Base-by-base conservation (phyloP, 2,888 invertebrate species). In the Hirtodrosophila histrioides region DNA sequence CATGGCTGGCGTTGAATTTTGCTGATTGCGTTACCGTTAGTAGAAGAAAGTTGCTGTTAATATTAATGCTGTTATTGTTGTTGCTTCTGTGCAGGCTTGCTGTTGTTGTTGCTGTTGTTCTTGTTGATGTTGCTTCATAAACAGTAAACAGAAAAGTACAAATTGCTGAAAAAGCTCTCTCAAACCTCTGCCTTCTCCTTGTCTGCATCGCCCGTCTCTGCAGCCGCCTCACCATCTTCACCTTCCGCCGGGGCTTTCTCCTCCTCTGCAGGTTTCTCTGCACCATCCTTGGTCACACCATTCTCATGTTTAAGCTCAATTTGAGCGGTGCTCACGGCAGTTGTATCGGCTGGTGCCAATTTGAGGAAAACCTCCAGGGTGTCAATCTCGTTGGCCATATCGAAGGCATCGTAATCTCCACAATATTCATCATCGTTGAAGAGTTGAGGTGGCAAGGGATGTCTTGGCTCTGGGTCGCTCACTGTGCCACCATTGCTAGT, bases 341-440 rank as follows among this genome's bases (percentile, higher is more conserved):
- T 91, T 10, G 90, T 89, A 55, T 93, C 92, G 50, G 94, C 94
- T 1, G 93, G 93, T 78, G 94, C 94, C 78, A 96, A 90, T 92
- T 97, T 97, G 64, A 98, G 92, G 91, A 98, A 98, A 90, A 95
- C 95, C 90, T 97, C 97, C 92, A 98, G 93, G 79, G 95, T 95
- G 89, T 98, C 97, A 78, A 95, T 94, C 93, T 98, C 98, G 92
- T 97, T 96, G 17, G 97, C 95, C 92, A 96, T 92, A 92, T 97
- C 97, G 92, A 98, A 98, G 88, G 95, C 95, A 90, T 98, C 97
- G 92, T 97, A 98, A 92, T 98, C 98, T 91, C 99, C 99, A 90
- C 98, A 97, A 57, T 91, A 92, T 75, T 95, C 95, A 9, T 96
- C 96, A 69, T 97, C 98, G 90, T 97, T 97, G 92, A 98, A 99